Percentiles rank a stretch among this genome's conserved stretches.
Evolutionary conservation across 1,140 invertebrate genomes (phyloP).

Genomic region (Papilio polytes): DNA sequence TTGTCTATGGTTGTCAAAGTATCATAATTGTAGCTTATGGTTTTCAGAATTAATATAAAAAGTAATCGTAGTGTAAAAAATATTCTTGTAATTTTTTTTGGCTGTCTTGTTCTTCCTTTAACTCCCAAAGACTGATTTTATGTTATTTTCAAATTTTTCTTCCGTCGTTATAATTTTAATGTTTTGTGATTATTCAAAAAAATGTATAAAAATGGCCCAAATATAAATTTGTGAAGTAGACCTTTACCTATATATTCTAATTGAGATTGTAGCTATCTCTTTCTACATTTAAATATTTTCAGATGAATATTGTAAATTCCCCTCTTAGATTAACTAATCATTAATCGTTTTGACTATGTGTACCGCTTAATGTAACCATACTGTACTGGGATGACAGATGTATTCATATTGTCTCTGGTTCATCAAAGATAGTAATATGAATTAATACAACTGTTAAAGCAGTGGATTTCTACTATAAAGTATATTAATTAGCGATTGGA

Average conservation of each 20-base stretch:
- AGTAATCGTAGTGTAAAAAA: neutral
- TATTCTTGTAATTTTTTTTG: constrained; percentile 8
- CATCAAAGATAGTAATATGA: neutral
- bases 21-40: neutral
- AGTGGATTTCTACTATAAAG: neutral
- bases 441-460: neutral
- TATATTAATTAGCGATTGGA: constrained; percentile 11
- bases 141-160: constrained; percentile 40
- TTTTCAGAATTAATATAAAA: constrained; percentile 3
- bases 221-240: constrained; percentile 24
- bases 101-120: constrained; percentile 32
- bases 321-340: constrained; percentile 3
- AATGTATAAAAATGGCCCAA: constrained; percentile 18
- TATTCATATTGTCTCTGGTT: neutral
- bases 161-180: constrained; percentile 19
- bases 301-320: constrained; percentile 28
- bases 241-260: constrained; percentile 26
- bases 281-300: constrained; percentile 34
- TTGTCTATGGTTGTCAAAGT: neutral
- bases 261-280: constrained; percentile 16
- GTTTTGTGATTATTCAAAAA: neutral
- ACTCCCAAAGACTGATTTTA: constrained; percentile 63
- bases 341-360: neutral
- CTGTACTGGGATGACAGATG: neutral
- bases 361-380: constrained; percentile 10